Percentiles rank a stretch among this genome's conserved stretches.
These are phyloP conservation scores for Sebastes ruberrimus DNA, from an alignment of 2,797 vertebrate species.

Conservation along the genomic window DNA sequence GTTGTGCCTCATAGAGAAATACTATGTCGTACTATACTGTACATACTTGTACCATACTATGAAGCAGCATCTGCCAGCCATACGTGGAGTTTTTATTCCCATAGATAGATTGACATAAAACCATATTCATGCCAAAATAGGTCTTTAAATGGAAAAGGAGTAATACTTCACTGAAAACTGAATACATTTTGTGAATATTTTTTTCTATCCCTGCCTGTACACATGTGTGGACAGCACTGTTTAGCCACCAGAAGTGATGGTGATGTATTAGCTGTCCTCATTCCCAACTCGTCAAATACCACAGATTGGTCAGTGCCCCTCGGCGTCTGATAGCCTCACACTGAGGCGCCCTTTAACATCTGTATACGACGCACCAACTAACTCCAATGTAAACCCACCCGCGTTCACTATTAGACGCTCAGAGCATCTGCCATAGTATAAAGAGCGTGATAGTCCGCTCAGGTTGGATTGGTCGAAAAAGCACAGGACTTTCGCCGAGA, in stretches of 20 bases:
- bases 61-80: background rate
- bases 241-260: conserved; percentile 30
- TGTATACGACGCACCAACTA: no score
- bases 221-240: background rate
- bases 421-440: no score
- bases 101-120: background rate
- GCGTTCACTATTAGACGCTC: no score
- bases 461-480: no score
- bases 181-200: background rate
- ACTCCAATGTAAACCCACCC: no score
- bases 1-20: background rate
- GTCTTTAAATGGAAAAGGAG: background rate
- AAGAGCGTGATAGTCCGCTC: no score
- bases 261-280: conserved; percentile 78
- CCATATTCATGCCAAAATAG: background rate
- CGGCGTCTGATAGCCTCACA: no score
- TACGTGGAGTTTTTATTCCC: background rate
- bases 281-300: no score
- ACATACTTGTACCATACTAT: no score
- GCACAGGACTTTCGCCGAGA: no score
- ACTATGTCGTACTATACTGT: background rate
- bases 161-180: background rate
- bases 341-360: no score
- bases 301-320: no score
- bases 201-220: background rate